Percentiles rank a stretch among this genome's conserved stretches.
These are phyloP conservation scores for Tethya wilhelma DNA, from an alignment of 37 sponge, comb jelly and placozoan genomes.

Conservation along the genomic window DNA sequence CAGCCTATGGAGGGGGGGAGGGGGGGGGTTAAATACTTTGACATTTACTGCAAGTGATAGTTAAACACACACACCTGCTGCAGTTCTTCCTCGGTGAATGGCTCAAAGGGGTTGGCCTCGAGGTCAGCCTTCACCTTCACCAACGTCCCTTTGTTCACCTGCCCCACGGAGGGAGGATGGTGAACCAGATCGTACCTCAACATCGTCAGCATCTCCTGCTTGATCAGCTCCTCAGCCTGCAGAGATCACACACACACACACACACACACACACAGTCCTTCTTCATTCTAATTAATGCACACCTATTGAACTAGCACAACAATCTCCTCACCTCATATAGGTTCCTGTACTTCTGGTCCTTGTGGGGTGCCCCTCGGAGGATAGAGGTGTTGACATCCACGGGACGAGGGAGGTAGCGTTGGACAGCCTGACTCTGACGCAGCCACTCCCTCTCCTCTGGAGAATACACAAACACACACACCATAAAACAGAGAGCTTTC, in stretches of 20 bases:
- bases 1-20: slow-evolving; percentile 49
- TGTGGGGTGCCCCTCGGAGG: slow-evolving; percentile 73
- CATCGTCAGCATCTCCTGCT: slow-evolving; percentile 87
- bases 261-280: not conserved
- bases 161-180: slow-evolving; percentile 56
- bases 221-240: slow-evolving; percentile 93
- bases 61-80: slow-evolving; percentile 28
- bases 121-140: slow-evolving; percentile 50
- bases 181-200: slow-evolving; percentile 84
- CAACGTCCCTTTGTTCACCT: slow-evolving; percentile 32
- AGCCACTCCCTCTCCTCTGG: slow-evolving; percentile 74
- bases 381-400: slow-evolving; percentile 80
- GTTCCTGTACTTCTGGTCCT: slow-evolving; percentile 76
- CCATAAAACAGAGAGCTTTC: not conserved
- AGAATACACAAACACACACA: not conserved
- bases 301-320: not conserved
- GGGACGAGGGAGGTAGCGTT: slow-evolving; percentile 87
- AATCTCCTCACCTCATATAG: slow-evolving; percentile 50
- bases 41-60: not conserved
- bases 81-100: slow-evolving; percentile 69
- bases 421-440: slow-evolving; percentile 81
- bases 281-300: not conserved
- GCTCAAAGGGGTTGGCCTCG: slow-evolving; percentile 47
- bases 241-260: too few species aligned
- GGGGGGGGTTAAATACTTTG: too few species aligned